Evolutionary conservation across 2,113 vertebrate genomes (phyloP).

Genomic region (Engraulis encrasicolus): DNA sequence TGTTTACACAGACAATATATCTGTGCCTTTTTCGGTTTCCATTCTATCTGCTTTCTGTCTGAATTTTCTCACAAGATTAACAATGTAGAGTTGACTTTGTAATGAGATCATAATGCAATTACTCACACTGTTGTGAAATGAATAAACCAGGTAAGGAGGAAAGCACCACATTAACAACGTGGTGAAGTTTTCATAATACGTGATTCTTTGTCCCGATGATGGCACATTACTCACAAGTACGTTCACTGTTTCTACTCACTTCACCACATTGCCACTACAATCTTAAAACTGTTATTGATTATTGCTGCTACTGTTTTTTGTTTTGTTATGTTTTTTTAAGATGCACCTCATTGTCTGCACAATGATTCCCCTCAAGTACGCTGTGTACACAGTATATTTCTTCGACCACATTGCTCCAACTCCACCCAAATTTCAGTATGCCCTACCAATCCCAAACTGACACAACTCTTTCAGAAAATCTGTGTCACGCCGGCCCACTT

Average conservation of each 20-base stretch:
- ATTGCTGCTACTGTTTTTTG: background rate
- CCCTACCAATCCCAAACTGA: too few species aligned
- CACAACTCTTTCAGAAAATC: slow-evolving; percentile 13
- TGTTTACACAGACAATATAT: background rate
- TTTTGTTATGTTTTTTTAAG: too few species aligned
- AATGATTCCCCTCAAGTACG: too few species aligned
- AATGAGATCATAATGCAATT: background rate
- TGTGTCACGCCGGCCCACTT: slow-evolving; percentile 53
- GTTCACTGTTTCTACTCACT: background rate
- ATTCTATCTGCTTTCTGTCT: background rate
- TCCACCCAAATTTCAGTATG: too few species aligned
- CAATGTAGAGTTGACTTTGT: background rate
- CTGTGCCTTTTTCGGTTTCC: background rate
- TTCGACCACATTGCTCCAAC: too few species aligned
- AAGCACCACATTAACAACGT: background rate
- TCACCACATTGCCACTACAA: background rate
- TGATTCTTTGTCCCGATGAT: background rate
- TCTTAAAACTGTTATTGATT: background rate
- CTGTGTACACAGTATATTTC: too few species aligned
- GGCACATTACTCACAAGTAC: background rate
- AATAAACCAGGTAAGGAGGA: background rate
- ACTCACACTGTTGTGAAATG: background rate
- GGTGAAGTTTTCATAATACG: background rate
- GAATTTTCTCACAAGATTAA: background rate
- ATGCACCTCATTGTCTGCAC: too few species aligned